Evolutionary conservation across 2,797 vertebrate genomes (phyloP).

Genomic region (Botia almorhae): DNA sequence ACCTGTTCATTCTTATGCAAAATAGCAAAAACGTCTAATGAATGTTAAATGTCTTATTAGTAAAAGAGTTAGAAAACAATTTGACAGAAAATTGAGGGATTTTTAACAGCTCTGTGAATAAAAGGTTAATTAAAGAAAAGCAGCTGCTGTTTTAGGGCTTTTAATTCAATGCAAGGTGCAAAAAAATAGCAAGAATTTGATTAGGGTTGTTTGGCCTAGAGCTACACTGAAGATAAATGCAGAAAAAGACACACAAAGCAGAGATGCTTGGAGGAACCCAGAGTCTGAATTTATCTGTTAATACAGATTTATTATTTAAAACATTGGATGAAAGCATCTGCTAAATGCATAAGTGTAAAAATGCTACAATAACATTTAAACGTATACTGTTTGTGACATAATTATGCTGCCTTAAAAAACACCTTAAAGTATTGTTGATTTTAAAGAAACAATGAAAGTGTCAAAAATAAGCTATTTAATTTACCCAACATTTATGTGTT

Average conservation of each 20-base stretch:
- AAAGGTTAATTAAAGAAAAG: conserved; percentile 67
- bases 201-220: conserved; percentile 60
- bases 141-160: conserved; percentile 38
- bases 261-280: not conserved
- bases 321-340: too few relatives aligned
- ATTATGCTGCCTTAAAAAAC: too few relatives aligned
- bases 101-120: conserved; percentile 63
- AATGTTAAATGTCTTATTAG: not conserved
- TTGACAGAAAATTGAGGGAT: conserved; percentile 43
- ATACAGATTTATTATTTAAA: not conserved
- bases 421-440: too few relatives aligned
- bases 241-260: not conserved
- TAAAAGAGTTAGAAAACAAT: not conserved
- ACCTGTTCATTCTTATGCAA: conserved; percentile 31
- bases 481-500: too few relatives aligned
- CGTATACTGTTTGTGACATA: too few relatives aligned
- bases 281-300: not conserved
- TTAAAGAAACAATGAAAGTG: too few relatives aligned
- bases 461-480: too few relatives aligned
- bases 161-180: conserved; percentile 54
- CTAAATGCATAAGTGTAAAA: too few relatives aligned
- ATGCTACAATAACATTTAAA: too few relatives aligned
- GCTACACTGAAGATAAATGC: conserved; percentile 42
- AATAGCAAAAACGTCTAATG: conserved; percentile 18
- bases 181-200: conserved; percentile 45